Evolutionary conservation across 1,140 invertebrate genomes (phyloP).

Genomic region (Pogonomyrmex barbatus): DNA sequence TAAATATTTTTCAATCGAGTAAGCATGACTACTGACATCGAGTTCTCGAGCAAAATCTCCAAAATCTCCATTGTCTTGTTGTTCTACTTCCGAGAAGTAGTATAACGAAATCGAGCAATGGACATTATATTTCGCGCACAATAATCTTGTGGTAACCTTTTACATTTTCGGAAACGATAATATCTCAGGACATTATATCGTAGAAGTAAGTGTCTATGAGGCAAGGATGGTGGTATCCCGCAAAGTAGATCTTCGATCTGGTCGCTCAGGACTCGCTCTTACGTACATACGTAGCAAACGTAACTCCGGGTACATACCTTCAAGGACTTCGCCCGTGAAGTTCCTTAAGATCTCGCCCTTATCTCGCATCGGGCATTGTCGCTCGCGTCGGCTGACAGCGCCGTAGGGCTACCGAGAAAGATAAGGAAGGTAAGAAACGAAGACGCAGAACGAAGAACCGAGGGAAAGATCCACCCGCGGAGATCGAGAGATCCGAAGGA

Average conservation of each 20-base stretch:
- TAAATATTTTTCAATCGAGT: background rate
- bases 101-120: conserved; percentile 7
- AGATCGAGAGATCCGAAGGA: conserved; percentile 77
- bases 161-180: conserved; percentile 58
- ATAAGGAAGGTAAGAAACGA: conserved; percentile 32
- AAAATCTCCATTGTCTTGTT: too few species aligned
- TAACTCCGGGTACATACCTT: conserved; percentile 65
- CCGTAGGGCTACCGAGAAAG: conserved; percentile 64
- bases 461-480: conserved; percentile 54
- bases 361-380: conserved; percentile 85
- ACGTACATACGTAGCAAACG: conserved; percentile 52
- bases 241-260: conserved; percentile 72
- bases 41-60: background rate
- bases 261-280: conserved; percentile 35
- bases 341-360: conserved; percentile 76
- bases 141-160: background rate
- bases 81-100: background rate
- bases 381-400: conserved; percentile 83
- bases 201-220: conserved; percentile 50
- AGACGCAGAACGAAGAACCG: conserved; percentile 11
- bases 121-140: conserved; percentile 33
- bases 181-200: conserved; percentile 63
- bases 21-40: background rate
- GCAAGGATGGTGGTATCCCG: conserved; percentile 49
- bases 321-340: conserved; percentile 44